phyloP scores from a whole-genome alignment of 1,140 invertebrate genomes.

The Rhyacophila brunnea region DNA sequence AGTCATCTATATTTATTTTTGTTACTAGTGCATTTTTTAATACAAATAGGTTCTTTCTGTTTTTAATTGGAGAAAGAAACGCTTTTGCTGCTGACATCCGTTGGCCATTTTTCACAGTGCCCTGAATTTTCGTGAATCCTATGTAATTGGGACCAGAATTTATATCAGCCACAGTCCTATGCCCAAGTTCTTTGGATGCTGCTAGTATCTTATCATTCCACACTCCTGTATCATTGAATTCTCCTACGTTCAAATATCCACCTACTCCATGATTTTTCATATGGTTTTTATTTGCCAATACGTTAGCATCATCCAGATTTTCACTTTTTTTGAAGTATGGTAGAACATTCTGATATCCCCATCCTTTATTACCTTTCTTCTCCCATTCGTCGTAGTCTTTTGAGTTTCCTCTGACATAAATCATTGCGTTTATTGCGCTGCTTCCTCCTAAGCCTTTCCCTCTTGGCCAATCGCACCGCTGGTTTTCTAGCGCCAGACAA shows the following conservation, averaged over 20 bases:
- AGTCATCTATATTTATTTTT: conserved; percentile 65
- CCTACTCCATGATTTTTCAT: conserved; percentile 11
- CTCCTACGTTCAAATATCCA: conserved; percentile 2
- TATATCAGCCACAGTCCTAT: conserved; percentile 56
- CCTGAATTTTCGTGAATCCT: conserved; percentile 48
- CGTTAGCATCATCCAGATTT: conserved; percentile 7
- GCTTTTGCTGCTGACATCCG: conserved; percentile 46
- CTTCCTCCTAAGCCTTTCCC: conserved; percentile 54
- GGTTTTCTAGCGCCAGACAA: conserved; percentile 41
- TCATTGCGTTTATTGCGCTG: conserved; percentile 60
- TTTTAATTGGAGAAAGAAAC: conserved; percentile 52
- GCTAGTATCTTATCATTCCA: conserved; percentile 54
- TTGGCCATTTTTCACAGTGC: conserved; percentile 51
- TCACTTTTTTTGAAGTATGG: conserved; percentile 55
- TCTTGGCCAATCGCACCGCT: conserved; percentile 44
- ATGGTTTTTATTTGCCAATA: background rate
- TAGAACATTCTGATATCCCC: conserved; percentile 57
- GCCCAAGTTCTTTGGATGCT: conserved; percentile 23
- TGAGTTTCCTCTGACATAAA: conserved; percentile 59
- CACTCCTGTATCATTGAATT: conserved; percentile 27
- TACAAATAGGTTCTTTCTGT: conserved; percentile 57
- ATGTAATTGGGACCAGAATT: conserved; percentile 60
- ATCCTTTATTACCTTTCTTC: conserved; percentile 54
- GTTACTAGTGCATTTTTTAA: conserved; percentile 57
- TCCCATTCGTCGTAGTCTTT: conserved; percentile 61